Evolutionary conservation across 2,113 vertebrate species (phyloP).

Genomic region (Panurus biarmicus): DNA sequence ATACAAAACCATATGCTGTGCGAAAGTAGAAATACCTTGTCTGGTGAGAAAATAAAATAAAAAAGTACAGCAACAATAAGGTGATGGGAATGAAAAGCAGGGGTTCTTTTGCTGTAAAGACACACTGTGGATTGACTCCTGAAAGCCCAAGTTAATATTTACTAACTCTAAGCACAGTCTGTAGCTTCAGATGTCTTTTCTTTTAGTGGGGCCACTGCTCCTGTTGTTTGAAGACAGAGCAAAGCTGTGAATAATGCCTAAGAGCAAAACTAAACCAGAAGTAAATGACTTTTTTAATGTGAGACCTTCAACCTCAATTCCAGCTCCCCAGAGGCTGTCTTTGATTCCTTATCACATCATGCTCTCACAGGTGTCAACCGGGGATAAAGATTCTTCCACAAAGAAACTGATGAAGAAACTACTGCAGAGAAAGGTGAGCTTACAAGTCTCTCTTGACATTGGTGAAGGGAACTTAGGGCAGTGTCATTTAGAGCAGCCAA

Average conservation of each 20-base stretch:
- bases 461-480: not conserved
- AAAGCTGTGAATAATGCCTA: constrained; percentile 52
- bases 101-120: not conserved
- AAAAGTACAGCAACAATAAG: not conserved
- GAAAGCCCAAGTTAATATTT: constrained; percentile 51
- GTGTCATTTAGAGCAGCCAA: not conserved
- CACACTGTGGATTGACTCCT: not conserved
- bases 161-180: constrained; percentile 44
- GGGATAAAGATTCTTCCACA: constrained; percentile 4
- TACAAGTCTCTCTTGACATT: not conserved
- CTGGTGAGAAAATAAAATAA: not conserved
- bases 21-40: not conserved
- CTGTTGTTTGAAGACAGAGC: constrained; percentile 49
- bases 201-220: constrained; percentile 20
- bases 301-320: constrained; percentile 57
- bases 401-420: not conserved
- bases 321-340: constrained; percentile 35
- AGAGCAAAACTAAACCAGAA: constrained; percentile 48
- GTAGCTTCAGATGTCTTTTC: constrained; percentile 9
- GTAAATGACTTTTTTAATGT: constrained; percentile 49
- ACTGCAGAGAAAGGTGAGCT: not conserved
- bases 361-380: not conserved
- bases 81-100: not conserved
- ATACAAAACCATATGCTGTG: not conserved
- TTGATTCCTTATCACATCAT: constrained; percentile 14